Evolutionary conservation across 1,140 invertebrate species (phyloP), one percentile per base, ranked within the genome.

Genomic region (Eufriesea mexicana): DNA sequence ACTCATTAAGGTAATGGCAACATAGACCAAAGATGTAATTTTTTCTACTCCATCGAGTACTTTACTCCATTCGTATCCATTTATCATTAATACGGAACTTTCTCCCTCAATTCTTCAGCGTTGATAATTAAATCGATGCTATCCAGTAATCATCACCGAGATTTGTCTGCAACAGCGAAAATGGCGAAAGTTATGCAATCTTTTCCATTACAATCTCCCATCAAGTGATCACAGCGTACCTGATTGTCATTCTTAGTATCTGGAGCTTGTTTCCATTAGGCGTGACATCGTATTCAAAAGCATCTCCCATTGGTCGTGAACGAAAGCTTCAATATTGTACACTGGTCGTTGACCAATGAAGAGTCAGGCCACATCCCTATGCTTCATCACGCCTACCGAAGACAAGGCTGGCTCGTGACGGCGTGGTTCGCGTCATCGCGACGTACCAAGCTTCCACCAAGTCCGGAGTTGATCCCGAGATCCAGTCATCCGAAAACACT

Each of bases 401-500:
- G 49, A 54, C 45, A 42, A 66, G 49, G n/a, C 28, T 49, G 54
- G 25, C 12, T 20, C 55, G 73, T 51, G 73, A 55, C 66, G 74
- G 74, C 64, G 47, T 51, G 74, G 16, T 55, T 61, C 80, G 62
- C 79, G 79, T 82, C 79, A 76, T 57, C 72, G 79, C 49, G 79
- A 75, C 62, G 62, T 66, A 45, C 51, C 5, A 81, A 67, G 79
- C 72, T 76, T 67, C 79, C 49, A 57, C 49, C 61, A 20, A 28
- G 62, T 35, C 42, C 79, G 64, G 47, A 47, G 68, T 61, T 25
- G 35, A 62, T 86, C 54, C 25, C 75, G 67, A 57, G 71, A 42
- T 70, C 86, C 87, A 89, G 87, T 89, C 87, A 89, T 85, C 84
- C 87, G 79, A 89, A 89, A 89, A 88, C 87, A 88, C 79, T 89